phyloP scores from a whole-genome alignment of 2,888 invertebrate species.

The Erebia ligea region DNA sequence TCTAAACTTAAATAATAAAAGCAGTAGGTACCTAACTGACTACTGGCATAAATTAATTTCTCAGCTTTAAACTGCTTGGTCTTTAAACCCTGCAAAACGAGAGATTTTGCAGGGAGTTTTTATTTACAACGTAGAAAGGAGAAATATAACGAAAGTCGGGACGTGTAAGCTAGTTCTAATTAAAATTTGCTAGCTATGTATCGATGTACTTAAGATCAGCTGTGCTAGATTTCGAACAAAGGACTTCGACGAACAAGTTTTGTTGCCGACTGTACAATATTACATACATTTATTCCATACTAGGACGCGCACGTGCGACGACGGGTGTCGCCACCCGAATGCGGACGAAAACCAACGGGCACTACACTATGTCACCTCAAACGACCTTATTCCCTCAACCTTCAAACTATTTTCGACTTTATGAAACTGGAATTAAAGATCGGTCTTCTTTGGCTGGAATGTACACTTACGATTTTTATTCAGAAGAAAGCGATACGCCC shows the following conservation, averaged over 20 bases:
- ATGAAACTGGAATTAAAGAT: accelerated
- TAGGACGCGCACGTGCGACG: conserved; percentile 69
- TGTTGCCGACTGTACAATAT: conserved; percentile 45
- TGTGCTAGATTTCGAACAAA: conserved; percentile 12
- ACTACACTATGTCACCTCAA: conserved; percentile 30
- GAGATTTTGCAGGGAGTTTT: too few relatives aligned
- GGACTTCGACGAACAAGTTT: conserved; percentile 33
- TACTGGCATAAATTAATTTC: too few relatives aligned
- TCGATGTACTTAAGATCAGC: conserved; percentile 3
- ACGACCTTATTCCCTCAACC: conserved; percentile 3
- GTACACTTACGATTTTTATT: conserved; percentile 43
- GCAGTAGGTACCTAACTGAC: too few relatives aligned
- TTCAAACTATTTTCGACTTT: conserved; percentile 35
- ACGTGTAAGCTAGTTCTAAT: too few relatives aligned
- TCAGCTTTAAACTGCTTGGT: too few relatives aligned
- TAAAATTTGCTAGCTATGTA: neutral
- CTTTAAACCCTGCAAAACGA: too few relatives aligned
- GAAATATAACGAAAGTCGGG: too few relatives aligned
- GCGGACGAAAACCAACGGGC: conserved; percentile 65
- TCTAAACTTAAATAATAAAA: too few relatives aligned
- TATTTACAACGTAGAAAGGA: too few relatives aligned
- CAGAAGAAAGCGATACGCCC: conserved; percentile 55
- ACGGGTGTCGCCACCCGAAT: conserved; percentile 69
- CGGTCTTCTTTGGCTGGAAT: conserved; percentile 25
- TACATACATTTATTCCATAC: conserved; percentile 58